Evolutionary conservation across 2,888 invertebrate genomes (phyloP), one percentile per base, ranked within the genome.

Genomic region (Microctonus hyperodae): DNA sequence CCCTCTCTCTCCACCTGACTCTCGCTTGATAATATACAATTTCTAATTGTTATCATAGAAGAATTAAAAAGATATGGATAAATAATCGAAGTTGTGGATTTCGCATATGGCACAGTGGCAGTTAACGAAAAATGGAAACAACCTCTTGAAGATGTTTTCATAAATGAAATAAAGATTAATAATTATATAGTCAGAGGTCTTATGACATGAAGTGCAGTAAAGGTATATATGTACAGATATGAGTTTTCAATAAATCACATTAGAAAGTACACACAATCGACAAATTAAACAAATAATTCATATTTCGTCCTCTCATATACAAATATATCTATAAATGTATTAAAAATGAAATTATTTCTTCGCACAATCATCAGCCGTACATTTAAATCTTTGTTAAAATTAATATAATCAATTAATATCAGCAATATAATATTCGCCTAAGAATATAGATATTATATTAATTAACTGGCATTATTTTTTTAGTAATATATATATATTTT

Each of bases 191-290:
- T 61, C 64, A 67, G 57, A 72, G 61, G 67, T 75, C 70, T 73
- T 68, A 70, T 57, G 72, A 66, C 70, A 70, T 31, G 40, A 67
- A 61, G 63, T 57, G 63, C 65, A 68, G 57, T 67, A 60, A 16
- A 71, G 68, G 68, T 67, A 71, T 72, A 74, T 61, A 74, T 74
- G 74, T 74, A 74, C 74, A 74, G 73, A 72, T n/a, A n/a, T 69
- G 74, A 73, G 69, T 74, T 74, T 74, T 74, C 72, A 74, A 74
- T 74, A 74, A 74, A 74, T 70, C 65, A 72, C 72, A 74, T 69
- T 72, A 73, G 69, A 73, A 71, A 71, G 65, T 28, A 55, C 55
- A 33, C 4, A 28, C 33, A 55, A 31, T 25, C 7, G 22, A 50
- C 1, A 10, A 50, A 22, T 20, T 22, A 7, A 50, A 50, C 20